Base-by-base conservation (phyloP, 2,113 vertebrate species). In the Prionailurus bengalensis region DNA sequence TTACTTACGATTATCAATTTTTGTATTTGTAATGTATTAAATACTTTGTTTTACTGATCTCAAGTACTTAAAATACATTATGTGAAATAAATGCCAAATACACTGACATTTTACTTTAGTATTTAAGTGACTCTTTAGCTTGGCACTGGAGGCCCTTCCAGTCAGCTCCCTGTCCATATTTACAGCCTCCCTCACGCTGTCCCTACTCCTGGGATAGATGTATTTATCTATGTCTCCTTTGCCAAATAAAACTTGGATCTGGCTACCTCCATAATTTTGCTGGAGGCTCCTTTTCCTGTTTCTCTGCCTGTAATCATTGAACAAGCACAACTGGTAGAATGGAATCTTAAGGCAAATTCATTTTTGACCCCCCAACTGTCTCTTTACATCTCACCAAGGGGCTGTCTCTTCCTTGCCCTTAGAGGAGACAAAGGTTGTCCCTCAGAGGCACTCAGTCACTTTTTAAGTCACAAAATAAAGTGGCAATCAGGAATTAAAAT, bases 11-110 rank as follows among this genome's bases (percentile, higher is more conserved):
- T 91, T 81, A 39, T 89, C 19, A 93, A 74, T 82, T 78, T 96
- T 74, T 76, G 3, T 70, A 80, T 73, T 93, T 48, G 27, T 68
- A 93, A 66, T 90, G 9, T 55, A 74, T 36, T 79, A 78, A 82
- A 53, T 91, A 82, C 25, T 87, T 94, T 33, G 45, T 88, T 95
- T 71, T 92, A 92, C 14, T 78, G 61, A 61, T 91, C 27, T 92
- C 13, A 13, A 42, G 8, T 83, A 68, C 42, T 76, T 74, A 82
- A 81, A 82, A 87, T 94, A 73, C 85, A 45, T 31, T 55, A 48
- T 19, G 12, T 68, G 63, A 92, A 89, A 92, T 39, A 74, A 74
- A 80, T 63, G 85, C 61, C 17, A 25, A 92, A 73, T 73, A 79
- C 42, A 65, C 63, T 91, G 71, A 88, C 36, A 73, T 89, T 86